These are phyloP conservation scores for Galeopterus variegatus DNA, from an alignment of 2,113 vertebrate species.

Conservation along the genomic window DNA sequence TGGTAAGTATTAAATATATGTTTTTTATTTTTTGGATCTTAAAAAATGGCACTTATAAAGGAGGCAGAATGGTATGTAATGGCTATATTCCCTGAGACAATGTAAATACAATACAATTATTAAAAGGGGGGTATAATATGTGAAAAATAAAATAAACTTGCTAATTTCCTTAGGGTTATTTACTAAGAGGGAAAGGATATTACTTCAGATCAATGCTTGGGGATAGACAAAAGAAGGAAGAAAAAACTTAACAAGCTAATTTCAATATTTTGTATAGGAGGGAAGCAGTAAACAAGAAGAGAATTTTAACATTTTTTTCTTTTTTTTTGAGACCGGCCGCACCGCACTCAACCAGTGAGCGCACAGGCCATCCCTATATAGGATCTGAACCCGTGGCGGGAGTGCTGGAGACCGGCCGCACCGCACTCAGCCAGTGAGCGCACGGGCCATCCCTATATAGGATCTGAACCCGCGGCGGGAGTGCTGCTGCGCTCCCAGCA, in stretches of 20 bases:
- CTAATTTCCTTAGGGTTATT: constrained; percentile 22
- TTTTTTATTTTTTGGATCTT: neutral
- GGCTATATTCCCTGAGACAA: neutral
- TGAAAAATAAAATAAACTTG: neutral
- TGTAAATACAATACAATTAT: neutral
- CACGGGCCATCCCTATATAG: no score
- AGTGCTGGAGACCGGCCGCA: no score
- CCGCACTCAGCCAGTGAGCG: no score
- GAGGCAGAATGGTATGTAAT: neutral
- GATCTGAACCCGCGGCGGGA: no score
- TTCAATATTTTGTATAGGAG: neutral
- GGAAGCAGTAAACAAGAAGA: neutral
- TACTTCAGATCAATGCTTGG: neutral
- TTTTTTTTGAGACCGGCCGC: no score
- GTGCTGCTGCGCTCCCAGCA: no score
- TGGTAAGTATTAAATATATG: neutral
- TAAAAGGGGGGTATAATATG: neutral
- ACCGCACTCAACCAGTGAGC: no score
- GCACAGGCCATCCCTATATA: no score
- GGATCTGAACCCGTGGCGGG: no score
- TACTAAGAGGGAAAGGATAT: neutral
- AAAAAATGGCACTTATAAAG: neutral
- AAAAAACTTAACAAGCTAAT: neutral
- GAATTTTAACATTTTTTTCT: no score
- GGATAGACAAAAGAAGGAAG: neutral